A percentile compares a stretch with the other conserved stretches of the same genome.
phyloP scores from a whole-genome alignment of 92 coral and sea anemone species.

The Parazoanthus atlanticus region DNA sequence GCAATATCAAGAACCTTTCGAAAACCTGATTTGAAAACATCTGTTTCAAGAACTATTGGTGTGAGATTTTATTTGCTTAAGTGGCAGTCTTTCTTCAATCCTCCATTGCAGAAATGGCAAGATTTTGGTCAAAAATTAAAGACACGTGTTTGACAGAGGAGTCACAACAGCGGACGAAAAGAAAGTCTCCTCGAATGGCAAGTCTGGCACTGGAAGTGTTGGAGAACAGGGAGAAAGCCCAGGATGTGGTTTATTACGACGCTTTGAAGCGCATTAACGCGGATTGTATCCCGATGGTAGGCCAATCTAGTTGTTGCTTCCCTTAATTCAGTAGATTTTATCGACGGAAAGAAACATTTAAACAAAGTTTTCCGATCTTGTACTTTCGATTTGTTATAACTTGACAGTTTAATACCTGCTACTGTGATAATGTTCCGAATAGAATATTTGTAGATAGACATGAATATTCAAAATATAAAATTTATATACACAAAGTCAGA shows the following conservation, averaged over 20 bases:
- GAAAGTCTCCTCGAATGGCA: conserved; percentile 74
- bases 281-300: conserved; percentile 48
- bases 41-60: background rate
- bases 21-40: background rate
- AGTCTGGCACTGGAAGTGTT: conserved; percentile 83
- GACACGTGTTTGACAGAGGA: conserved; percentile 58
- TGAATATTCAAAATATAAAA: background rate
- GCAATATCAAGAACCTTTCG: background rate
- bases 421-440: background rate
- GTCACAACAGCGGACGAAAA: conserved; percentile 37
- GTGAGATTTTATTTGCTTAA: background rate
- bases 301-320: background rate
- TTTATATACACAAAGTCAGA: background rate
- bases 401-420: background rate
- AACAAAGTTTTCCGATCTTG: background rate
- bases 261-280: conserved; percentile 85
- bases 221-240: conserved; percentile 84
- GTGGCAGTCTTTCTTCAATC: background rate
- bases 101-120: conserved; percentile 61
- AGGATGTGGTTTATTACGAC: conserved; percentile 91
- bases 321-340: background rate
- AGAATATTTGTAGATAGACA: background rate
- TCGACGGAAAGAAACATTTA: background rate
- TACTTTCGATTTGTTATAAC: background rate
- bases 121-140: conserved; percentile 69